phyloP scores from a whole-genome alignment of 2,888 invertebrate genomes.

The Ophion slaviceki region DNA sequence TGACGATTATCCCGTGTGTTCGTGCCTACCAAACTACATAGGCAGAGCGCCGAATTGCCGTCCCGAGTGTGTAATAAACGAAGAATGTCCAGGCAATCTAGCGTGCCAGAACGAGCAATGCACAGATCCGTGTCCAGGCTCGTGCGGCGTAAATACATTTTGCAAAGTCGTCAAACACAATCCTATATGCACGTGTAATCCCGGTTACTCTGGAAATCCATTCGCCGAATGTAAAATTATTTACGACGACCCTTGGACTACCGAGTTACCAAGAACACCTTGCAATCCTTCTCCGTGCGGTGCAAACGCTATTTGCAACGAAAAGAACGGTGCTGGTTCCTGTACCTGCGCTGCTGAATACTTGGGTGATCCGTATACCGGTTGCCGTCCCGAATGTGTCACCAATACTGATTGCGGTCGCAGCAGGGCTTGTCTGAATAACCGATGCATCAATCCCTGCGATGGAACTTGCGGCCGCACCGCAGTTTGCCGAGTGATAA shows the following conservation, averaged over 20 bases:
- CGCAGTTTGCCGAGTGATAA: conserved; percentile 91
- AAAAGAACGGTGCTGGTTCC: conserved; percentile 92
- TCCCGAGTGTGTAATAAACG: conserved; percentile 93
- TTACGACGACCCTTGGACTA: conserved; percentile 84
- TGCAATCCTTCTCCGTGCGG: conserved; percentile 95
- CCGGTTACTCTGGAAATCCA: conserved; percentile 93
- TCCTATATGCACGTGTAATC: conserved; percentile 92
- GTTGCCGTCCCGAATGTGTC: conserved; percentile 94
- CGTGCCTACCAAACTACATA: conserved; percentile 91
- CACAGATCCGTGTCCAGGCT: conserved; percentile 92
- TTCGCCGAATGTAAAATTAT: conserved; percentile 89
- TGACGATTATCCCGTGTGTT: conserved; percentile 91
- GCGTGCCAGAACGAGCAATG: conserved; percentile 94
- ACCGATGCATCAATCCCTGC: conserved; percentile 94
- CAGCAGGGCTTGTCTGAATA: conserved; percentile 91
- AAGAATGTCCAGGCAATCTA: conserved; percentile 92
- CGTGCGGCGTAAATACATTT: conserved; percentile 91
- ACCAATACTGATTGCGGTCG: conserved; percentile 92
- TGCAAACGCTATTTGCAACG: conserved; percentile 93
- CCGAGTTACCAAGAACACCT: conserved; percentile 88
- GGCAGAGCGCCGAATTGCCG: conserved; percentile 94
- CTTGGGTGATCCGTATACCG: conserved; percentile 94
- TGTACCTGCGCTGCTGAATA: conserved; percentile 93
- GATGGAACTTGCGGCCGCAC: conserved; percentile 92
- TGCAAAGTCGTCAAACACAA: conserved; percentile 93